Conservation (phyloP, 2,888 invertebrate genomes). For the Hirtodrosophila trivittata region DNA sequence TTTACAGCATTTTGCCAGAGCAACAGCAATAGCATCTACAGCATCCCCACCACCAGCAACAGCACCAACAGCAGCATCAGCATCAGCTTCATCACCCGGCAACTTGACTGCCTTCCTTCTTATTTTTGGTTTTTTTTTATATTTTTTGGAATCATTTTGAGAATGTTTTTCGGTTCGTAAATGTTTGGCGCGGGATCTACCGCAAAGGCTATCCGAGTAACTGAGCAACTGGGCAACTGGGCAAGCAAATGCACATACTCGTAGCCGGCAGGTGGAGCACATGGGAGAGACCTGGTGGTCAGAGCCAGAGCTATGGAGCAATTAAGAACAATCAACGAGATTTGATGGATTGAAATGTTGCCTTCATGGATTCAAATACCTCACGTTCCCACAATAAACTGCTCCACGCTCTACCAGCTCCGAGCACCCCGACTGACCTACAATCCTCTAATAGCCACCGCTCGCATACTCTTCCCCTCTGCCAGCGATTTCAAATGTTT, state of each 20-base stretch:
- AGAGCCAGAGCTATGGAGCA: slow-evolving; percentile 45
- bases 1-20: slow-evolving; percentile 69
- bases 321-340: slow-evolving; percentile 70
- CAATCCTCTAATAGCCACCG: slow-evolving; percentile 12
- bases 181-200: slow-evolving; percentile 50
- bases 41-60: slow-evolving; percentile 27
- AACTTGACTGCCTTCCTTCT: slow-evolving; percentile 28
- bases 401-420: background rate
- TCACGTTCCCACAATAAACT: slow-evolving; percentile 24
- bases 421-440: slow-evolving; percentile 15
- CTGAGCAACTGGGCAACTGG: background rate
- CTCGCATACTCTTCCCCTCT: background rate
- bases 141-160: slow-evolving; percentile 34
- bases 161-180: slow-evolving; percentile 47
- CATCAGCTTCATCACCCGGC: slow-evolving; percentile 4
- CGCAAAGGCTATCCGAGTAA: slow-evolving; percentile 35
- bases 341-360: slow-evolving; percentile 67
- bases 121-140: slow-evolving; percentile 10
- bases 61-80: slow-evolving; percentile 14
- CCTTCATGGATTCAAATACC: slow-evolving; percentile 29
- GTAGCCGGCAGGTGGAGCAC: slow-evolving; percentile 21
- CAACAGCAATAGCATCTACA: slow-evolving; percentile 42
- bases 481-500: no score
- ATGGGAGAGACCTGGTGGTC: slow-evolving; percentile 14
- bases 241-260: slow-evolving; percentile 4